Conservation (phyloP, 2,888 invertebrate genomes). For the Scaptomyza parva region DNA sequence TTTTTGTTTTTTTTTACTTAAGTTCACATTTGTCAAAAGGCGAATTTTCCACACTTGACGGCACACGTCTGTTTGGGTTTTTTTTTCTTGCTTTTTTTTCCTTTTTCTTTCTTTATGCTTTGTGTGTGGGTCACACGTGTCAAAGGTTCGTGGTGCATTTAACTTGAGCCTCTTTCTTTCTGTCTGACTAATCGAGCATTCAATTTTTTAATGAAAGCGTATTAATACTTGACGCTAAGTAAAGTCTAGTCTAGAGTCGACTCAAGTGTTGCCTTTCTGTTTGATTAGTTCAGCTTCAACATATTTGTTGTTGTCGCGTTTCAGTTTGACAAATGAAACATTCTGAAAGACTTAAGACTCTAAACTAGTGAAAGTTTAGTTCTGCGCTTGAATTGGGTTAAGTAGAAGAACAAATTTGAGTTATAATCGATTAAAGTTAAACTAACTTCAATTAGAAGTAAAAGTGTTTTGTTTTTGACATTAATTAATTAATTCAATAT, state of each 20-base stretch:
- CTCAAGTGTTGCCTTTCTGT: conserved; percentile 50
- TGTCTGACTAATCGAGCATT: conserved; percentile 78
- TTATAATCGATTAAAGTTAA: not conserved
- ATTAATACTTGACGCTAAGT: conserved; percentile 73
- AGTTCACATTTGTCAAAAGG: conserved; percentile 75
- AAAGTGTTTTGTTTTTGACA: not conserved
- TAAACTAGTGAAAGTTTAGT: conserved; percentile 33
- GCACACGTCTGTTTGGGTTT: conserved; percentile 62
- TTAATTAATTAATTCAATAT: not conserved
- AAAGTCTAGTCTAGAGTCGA: conserved; percentile 40
- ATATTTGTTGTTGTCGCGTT: conserved; percentile 37
- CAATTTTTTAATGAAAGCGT: conserved; percentile 77
- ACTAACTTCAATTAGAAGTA: not conserved
- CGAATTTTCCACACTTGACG: conserved; percentile 79
- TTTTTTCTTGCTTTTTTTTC: conserved; percentile 5
- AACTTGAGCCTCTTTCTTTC: conserved; percentile 37
- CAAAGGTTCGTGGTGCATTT: conserved; percentile 68
- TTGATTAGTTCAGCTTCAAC: conserved; percentile 48
- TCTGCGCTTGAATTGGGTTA: not conserved
- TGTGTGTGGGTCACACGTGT: conserved; percentile 64
- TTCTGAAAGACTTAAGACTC: conserved; percentile 24
- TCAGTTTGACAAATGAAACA: conserved; percentile 57
- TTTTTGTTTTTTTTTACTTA: conserved; percentile 23
- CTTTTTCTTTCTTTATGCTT: not conserved
- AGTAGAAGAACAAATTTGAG: not conserved